Evolutionary conservation across 1,140 invertebrate species (phyloP), one percentile per base, ranked within the genome.

Genomic region (Euwallacea similis): DNA sequence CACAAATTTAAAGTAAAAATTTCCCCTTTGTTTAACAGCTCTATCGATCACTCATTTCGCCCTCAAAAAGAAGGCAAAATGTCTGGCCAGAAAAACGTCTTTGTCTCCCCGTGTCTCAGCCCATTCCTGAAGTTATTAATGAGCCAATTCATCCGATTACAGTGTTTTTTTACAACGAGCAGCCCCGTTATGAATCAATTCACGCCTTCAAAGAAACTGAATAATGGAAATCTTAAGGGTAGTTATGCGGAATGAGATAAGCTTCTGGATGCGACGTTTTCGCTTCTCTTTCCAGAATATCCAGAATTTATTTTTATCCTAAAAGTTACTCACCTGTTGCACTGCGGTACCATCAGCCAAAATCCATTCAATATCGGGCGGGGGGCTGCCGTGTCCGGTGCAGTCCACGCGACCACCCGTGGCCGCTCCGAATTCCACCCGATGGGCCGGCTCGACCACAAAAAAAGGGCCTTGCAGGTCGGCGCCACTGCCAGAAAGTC

Each of bases 371-470:
- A 82, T 74, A 55, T 85, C 84, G 50, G 91, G 90, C 75, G 87
- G 84, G 47, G 93, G 93, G 80, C 88, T 89, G 54, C 93, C 93
- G 76, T 89, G 88, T 6, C 91, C 91, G 44, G 89, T 87, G 77
- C 94, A 95, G 81, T 92, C 91, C 73, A 95, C 87, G 75, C 88
- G 86, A 9, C 88, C 87, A 6, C 92, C 92, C 9, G 90, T 89
- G 81, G 91, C 90, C 84, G 95, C 95, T 73, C 92, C 91, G 83
- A 95, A 95, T 78, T 94, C 92, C 50, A 95, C 86, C 72, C 88
- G 88, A 76, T 90, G 90, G 62, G 91, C 89, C 42, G 93, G 93
- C 81, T 95, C 92, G 69, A 87, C 86, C 58, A 89, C 82, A 83
- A 92, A 89, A 68, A 90, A 85, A 53, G 92, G 90, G 72, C 92